phyloP scores from a whole-genome alignment of 2,113 vertebrate genomes.

The Hemibagrus wyckioides region DNA sequence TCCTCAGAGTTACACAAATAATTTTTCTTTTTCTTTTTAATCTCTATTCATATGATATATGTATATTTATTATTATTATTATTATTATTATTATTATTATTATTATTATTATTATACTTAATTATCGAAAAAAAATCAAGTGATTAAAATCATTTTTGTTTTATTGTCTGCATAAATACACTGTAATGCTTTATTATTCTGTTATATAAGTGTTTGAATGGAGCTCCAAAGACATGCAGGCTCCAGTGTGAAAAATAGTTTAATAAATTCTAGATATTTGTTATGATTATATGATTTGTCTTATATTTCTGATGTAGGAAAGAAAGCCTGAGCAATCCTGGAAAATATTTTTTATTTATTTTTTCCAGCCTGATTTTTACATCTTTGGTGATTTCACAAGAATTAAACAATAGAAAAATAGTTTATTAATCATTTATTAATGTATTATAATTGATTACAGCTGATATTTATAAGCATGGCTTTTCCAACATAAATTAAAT shows the following conservation, averaged over 20 bases:
- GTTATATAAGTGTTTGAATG: not conserved
- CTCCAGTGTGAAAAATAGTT: not conserved
- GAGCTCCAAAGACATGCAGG: not conserved
- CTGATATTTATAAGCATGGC: not conserved
- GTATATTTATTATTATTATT: too few species aligned
- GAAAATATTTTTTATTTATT: not conserved
- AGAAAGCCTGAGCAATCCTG: too few species aligned
- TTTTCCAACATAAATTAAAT: not conserved
- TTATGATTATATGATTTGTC: not conserved
- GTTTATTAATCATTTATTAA: too few species aligned
- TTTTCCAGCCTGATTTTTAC: not conserved
- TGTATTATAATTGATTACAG: too few species aligned
- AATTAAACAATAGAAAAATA: not conserved
- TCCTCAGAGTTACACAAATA: not conserved
- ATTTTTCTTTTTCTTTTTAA: too few species aligned
- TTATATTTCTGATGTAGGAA: not conserved
- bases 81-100: too few species aligned
- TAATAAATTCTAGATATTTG: not conserved
- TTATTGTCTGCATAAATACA: not conserved
- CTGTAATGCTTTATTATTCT: not conserved
- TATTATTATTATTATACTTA: too few species aligned
- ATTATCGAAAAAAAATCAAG: not conserved
- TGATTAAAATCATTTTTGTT: not conserved
- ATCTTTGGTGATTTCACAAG: not conserved
- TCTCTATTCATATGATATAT: too few species aligned